Evolutionary conservation across 2,888 invertebrate genomes (phyloP).

Genomic region (Rhyacophila evoluta): DNA sequence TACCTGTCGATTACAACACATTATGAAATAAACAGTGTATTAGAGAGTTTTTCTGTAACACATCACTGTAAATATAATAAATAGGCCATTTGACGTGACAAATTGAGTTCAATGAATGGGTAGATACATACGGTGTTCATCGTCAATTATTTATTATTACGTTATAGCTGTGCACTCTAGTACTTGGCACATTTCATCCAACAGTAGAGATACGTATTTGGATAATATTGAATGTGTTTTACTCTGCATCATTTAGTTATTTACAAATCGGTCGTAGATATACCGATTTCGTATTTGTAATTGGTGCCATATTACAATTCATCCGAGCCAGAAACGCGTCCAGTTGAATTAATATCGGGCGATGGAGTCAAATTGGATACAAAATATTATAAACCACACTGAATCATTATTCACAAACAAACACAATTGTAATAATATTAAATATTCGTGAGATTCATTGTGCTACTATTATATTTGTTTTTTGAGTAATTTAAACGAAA

Average conservation of each 20-base stretch:
- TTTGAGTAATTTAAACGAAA: no score
- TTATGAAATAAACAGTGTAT: no score
- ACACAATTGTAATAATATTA: not conserved
- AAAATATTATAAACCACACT: conserved; percentile 11
- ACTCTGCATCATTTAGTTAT: not conserved
- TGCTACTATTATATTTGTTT: no score
- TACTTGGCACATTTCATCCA: not conserved
- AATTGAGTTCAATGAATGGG: not conserved
- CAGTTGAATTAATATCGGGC: conserved; percentile 42
- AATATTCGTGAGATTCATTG: no score
- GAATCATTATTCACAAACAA: no score
- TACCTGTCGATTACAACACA: no score
- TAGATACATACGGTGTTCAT: not conserved
- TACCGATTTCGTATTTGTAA: conserved; percentile 35
- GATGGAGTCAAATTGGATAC: conserved; percentile 54
- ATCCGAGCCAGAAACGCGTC: conserved; percentile 54
- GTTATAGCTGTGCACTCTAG: not conserved
- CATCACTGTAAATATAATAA: conserved; percentile 31
- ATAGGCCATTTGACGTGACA: not conserved
- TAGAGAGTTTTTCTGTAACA: not conserved
- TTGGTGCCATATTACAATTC: conserved; percentile 44
- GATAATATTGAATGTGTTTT: not conserved
- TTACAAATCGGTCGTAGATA: conserved; percentile 29
- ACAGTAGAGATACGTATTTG: no score
- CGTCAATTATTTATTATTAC: not conserved